These are phyloP conservation scores for Melikaiella ostensackeni DNA, from an alignment of 2,888 invertebrate genomes.

Conservation along the genomic window DNA sequence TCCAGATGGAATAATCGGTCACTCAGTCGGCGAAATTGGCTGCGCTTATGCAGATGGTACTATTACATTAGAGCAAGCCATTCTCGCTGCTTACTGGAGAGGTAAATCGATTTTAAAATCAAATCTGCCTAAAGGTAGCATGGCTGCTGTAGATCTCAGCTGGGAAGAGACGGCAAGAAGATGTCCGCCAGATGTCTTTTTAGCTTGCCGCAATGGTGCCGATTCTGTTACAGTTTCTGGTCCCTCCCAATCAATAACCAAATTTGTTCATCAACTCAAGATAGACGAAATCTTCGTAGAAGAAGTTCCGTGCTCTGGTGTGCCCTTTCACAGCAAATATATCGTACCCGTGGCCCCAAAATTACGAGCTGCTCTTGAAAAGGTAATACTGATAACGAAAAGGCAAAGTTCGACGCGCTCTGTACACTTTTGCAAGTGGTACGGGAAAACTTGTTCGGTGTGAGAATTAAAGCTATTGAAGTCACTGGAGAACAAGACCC, in stretches of 20 bases:
- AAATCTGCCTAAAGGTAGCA: constrained; percentile 85
- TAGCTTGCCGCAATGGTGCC: constrained; percentile 96
- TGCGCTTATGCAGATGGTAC: constrained; percentile 99
- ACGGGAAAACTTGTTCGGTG: constrained; percentile 85
- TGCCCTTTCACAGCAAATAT: constrained; percentile 96
- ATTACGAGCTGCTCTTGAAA: constrained; percentile 86
- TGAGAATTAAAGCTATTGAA: constrained; percentile 87
- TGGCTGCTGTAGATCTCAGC: constrained; percentile 95
- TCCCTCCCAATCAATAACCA: constrained; percentile 83
- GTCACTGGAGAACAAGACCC: constrained; percentile 82
- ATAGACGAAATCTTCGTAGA: constrained; percentile 90
- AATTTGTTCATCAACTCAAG: constrained; percentile 84
- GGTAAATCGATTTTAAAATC: constrained; percentile 90
- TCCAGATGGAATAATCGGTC: constrained; percentile 97
- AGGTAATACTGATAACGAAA: constrained; percentile 87
- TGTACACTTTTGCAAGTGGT: constrained; percentile 85
- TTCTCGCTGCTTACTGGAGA: constrained; percentile 96
- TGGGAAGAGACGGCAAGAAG: constrained; percentile 89
- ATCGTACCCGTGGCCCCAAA: constrained; percentile 91
- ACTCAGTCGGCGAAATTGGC: constrained; percentile 94
- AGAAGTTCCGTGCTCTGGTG: constrained; percentile 90
- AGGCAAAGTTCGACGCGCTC: constrained; percentile 83
- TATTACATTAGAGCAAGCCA: constrained; percentile 95
- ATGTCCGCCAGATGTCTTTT: constrained; percentile 88
- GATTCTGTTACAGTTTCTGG: constrained; percentile 98